Conservation (phyloP, 2,888 invertebrate species). For the Tenthredo distinguenda region DNA sequence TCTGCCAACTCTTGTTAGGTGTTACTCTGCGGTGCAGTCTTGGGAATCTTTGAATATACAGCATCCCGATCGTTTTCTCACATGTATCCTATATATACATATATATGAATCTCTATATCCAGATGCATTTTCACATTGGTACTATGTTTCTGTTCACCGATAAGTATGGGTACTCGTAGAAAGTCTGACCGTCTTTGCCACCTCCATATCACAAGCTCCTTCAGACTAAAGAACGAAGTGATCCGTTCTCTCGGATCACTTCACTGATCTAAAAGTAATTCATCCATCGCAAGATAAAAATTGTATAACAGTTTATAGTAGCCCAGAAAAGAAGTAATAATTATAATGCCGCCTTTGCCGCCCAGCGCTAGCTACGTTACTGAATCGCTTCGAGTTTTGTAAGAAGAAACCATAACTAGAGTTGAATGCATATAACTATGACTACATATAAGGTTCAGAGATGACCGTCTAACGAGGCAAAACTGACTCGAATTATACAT, state of each 20-base stretch:
- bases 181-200: not conserved
- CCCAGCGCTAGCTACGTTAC: not conserved
- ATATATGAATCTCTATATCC: not conserved
- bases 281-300: not conserved
- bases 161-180: not conserved
- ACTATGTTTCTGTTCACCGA: not conserved
- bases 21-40: conserved; percentile 4
- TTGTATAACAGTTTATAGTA: not conserved
- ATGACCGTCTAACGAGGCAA: conserved; percentile 23
- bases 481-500: conserved; percentile 41
- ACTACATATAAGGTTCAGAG: not conserved
- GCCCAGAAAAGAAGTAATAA: not conserved
- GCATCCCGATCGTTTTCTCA: conserved; percentile 26
- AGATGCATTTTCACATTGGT: not conserved
- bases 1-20: conserved; percentile 40
- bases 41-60: not conserved
- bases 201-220: not conserved
- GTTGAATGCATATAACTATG: conserved; percentile 24
- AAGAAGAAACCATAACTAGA: not conserved
- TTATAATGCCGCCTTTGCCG: not conserved
- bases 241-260: not conserved
- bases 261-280: not conserved
- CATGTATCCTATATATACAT: not conserved
- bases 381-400: not conserved
- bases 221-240: not conserved